Conservation (phyloP, 2,888 invertebrate genomes). For the Drosophila pegasa region DNA sequence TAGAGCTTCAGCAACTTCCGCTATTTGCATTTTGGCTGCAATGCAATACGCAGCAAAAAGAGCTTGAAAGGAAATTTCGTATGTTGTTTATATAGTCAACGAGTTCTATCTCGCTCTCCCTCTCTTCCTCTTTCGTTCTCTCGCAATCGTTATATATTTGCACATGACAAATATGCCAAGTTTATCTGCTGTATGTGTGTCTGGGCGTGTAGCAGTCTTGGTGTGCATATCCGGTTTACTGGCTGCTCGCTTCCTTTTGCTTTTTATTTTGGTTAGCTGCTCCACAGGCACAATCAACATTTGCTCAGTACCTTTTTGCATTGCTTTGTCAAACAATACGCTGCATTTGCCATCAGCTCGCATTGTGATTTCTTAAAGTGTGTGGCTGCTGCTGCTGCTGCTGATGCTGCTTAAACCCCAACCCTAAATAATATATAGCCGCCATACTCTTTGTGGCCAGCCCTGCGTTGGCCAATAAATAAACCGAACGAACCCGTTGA, state of each 20-base stretch:
- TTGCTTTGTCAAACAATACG: constrained; percentile 65
- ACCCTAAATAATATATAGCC: neutral
- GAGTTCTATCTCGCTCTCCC: constrained; percentile 1
- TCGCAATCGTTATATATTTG: constrained; percentile 56
- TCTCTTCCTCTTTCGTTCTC: neutral
- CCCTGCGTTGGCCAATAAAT: constrained; percentile 66
- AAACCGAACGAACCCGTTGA: constrained; percentile 75
- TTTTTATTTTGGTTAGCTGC: constrained; percentile 49
- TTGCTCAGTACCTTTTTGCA: constrained; percentile 75
- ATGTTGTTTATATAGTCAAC: constrained; percentile 63
- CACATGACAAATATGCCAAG: constrained; percentile 66
- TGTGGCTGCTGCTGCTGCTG: constrained; percentile 1
- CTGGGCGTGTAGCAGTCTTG: constrained; percentile 11
- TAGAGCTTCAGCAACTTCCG: constrained; percentile 42
- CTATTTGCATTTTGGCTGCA: constrained; percentile 77
- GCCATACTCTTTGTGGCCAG: constrained; percentile 1
- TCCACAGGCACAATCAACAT: constrained; percentile 70
- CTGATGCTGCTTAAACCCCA: neutral
- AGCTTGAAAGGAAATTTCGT: constrained; percentile 63
- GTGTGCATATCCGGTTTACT: constrained; percentile 61
- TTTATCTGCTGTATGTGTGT: constrained; percentile 41
- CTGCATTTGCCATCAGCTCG: constrained; percentile 58
- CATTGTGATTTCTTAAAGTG: constrained; percentile 56
- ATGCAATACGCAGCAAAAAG: constrained; percentile 56
- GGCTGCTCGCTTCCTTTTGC: constrained; percentile 30